Evolutionary conservation across 2,888 invertebrate species (phyloP), one percentile per base, ranked within the genome.

Genomic region (Dynastes hyllus): DNA sequence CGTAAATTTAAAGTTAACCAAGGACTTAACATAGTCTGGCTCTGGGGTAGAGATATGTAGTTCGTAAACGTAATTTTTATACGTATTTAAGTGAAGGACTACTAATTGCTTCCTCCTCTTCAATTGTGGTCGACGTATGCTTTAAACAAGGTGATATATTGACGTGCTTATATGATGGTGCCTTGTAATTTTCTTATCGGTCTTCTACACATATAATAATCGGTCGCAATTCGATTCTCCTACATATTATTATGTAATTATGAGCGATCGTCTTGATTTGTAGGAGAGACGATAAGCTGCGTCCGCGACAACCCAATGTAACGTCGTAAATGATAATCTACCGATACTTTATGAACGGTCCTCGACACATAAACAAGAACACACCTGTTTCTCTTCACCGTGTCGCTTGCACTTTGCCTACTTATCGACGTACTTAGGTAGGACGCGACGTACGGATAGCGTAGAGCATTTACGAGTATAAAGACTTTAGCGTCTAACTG

Each of bases 211-310:
- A 45, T 6, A 45, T 45, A 45, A 45, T 45, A 45, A 45, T 45
- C 45, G 45, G 45, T 22, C 22, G 6, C 22, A 55, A 55, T 16
- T 55, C 1, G 22, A 55, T 71, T 37, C 55, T 37, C 58, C 55
- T 58, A 71, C 32, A 71, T 58, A 71, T 16, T 53, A 37, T 71
- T 58, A 55, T 71, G 71, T 55, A 53, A 71, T 55, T 71, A 71
- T 71, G 55, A 71, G 29, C 16, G 55, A 50, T 70, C 53, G 55
- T 71, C 55, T 55, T 29, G 55, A 71, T 71, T 71, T 71, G 8
- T 53, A 55, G 32, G 32, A 32, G 16, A 71, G 29, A 9, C n/a
- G 16, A n/a, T 58, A 32, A 50, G 66, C 50, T 22, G 27, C 27
- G 4, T 55, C 58, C 16, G 55, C 13, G 58, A 71, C 58, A 55